Evolutionary conservation across 2,113 vertebrate genomes (phyloP).

Genomic region (Ahaetulla prasina): DNA sequence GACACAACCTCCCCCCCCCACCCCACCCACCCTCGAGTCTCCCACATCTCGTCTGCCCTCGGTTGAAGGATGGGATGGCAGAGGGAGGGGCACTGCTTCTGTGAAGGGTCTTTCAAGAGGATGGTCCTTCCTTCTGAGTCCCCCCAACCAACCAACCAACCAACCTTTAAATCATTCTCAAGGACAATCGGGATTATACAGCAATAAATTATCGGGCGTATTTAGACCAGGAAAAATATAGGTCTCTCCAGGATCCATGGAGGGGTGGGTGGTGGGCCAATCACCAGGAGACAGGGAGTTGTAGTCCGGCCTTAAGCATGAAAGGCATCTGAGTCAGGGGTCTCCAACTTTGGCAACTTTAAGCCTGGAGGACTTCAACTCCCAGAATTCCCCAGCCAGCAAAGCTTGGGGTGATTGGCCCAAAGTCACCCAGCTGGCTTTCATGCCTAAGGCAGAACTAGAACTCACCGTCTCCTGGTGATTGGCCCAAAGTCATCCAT

Average conservation of each 20-base stretch:
- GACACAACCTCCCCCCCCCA: background rate
- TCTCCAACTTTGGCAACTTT: no score
- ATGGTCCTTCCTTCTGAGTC: background rate
- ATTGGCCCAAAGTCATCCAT: background rate
- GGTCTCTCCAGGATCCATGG: background rate
- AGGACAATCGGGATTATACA: background rate
- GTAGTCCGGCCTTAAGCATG: background rate
- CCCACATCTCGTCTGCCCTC: background rate
- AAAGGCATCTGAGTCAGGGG: background rate
- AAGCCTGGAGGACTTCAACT: no score
- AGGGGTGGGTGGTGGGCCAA: background rate
- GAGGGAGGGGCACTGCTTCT: background rate
- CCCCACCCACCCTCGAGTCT: background rate
- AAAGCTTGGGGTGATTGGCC: background rate
- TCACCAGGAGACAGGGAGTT: background rate
- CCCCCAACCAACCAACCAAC: background rate
- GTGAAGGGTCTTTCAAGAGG: background rate
- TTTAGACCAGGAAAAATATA: background rate
- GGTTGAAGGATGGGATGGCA: no score
- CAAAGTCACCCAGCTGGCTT: background rate
- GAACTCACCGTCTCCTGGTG: background rate
- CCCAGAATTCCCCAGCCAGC: no score
- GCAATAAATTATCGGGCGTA: background rate
- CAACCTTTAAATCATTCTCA: background rate
- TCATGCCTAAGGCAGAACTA: background rate